Conservation (phyloP, 2,888 invertebrate genomes). For the Amphimallon solstitiale region DNA sequence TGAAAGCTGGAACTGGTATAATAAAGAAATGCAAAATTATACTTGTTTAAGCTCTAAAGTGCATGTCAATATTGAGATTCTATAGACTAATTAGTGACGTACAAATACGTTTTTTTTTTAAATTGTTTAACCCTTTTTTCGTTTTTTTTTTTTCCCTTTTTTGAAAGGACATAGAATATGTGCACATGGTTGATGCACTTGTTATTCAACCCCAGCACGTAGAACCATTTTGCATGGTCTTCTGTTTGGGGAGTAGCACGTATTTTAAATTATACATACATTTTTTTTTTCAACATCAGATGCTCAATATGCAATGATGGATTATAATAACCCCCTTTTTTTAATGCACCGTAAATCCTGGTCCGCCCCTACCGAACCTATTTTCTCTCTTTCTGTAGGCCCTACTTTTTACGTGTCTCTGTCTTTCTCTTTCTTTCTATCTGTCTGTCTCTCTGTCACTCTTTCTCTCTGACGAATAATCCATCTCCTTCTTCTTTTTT, state of each 20-base stretch:
- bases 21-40: background rate
- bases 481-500: conserved; percentile 37
- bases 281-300: conserved; percentile 49
- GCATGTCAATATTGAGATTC: conserved; percentile 46
- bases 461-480: conserved; percentile 31
- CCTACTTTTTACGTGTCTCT: conserved; percentile 38
- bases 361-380: too few species aligned
- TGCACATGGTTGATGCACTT: conserved; percentile 58
- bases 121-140: background rate
- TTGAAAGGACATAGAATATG: conserved; percentile 52
- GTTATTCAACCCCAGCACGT: conserved; percentile 55
- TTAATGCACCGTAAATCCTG: conserved; percentile 38
- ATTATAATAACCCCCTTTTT: conserved; percentile 36
- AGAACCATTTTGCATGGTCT: conserved; percentile 58
- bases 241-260: conserved; percentile 56
- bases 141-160: conserved; percentile 27
- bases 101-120: background rate
- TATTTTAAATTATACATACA: conserved; percentile 44
- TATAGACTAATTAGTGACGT: conserved; percentile 38
- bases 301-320: conserved; percentile 49
- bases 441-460: conserved; percentile 29
- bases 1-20: conserved; percentile 37
- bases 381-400: conserved; percentile 5
- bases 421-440: conserved; percentile 39
- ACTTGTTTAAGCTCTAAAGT: conserved; percentile 38